A percentile compares a stretch with the other conserved stretches of the same genome.
Conservation (phyloP, 1,140 invertebrate species). For the Heliconius melpomene region DNA sequence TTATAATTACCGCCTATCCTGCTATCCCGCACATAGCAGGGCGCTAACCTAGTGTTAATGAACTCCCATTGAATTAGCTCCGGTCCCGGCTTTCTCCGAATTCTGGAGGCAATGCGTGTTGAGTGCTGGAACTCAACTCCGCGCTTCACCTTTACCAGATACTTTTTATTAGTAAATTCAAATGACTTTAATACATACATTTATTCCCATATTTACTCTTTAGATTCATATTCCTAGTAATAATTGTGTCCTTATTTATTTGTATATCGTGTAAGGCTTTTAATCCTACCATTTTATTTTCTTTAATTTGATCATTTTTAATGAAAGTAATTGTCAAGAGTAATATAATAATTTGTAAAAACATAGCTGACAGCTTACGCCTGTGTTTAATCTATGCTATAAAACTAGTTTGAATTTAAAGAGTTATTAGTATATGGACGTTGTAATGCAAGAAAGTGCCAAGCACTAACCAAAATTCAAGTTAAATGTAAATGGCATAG, state of each 20-base stretch:
- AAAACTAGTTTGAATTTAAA: constrained; percentile 1
- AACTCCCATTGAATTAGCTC: too few species aligned
- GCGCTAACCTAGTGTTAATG: too few species aligned
- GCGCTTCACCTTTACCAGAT: too few species aligned
- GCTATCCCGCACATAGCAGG: too few species aligned
- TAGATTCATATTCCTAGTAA: constrained; percentile 57
- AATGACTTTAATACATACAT: constrained; percentile 10
- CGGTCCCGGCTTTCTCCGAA: too few species aligned
- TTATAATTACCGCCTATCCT: too few species aligned
- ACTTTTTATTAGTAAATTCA: too few species aligned
- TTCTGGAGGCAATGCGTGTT: too few species aligned
- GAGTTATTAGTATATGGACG: neutral
- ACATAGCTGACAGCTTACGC: neutral
- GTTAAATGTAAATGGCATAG: too few species aligned
- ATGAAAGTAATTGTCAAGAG: neutral
- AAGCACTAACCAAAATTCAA: too few species aligned
- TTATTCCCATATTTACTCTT: constrained; percentile 38
- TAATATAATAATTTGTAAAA: constrained; percentile 12
- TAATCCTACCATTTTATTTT: constrained; percentile 49
- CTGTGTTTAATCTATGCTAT: neutral
- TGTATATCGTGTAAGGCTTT: constrained; percentile 50
- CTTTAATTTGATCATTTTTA: neutral
- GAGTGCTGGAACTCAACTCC: too few species aligned
- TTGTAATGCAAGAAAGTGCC: neutral
- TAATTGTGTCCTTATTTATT: constrained; percentile 63